Conservation (phyloP, 2,888 invertebrate species). For the Phrixothrix hirtus region DNA sequence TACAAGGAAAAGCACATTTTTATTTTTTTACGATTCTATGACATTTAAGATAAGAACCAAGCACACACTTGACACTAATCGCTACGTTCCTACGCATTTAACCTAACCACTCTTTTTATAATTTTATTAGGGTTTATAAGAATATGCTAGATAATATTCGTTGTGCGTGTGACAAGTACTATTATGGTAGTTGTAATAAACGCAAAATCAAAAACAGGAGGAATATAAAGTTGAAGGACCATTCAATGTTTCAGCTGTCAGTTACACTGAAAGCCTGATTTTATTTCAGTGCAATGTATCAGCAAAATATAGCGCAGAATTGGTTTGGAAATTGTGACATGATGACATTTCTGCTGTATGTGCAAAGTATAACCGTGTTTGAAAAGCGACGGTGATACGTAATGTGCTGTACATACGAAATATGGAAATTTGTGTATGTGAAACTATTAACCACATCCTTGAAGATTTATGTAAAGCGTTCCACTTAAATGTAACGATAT, state of each 20-base stretch:
- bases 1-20: slow-evolving; percentile 4
- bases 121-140: not conserved
- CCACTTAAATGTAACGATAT: not conserved
- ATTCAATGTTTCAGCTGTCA: slow-evolving; percentile 27
- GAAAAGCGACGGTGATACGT: slow-evolving; percentile 32
- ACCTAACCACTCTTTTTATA: too few species aligned
- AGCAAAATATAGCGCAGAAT: slow-evolving; percentile 21
- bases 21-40: not conserved
- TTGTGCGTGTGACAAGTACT: not conserved
- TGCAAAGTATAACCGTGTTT: slow-evolving; percentile 26
- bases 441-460: not conserved
- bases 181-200: slow-evolving; percentile 5
- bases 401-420: slow-evolving; percentile 16
- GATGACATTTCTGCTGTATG: slow-evolving; percentile 29
- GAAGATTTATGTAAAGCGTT: not conserved
- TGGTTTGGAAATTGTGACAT: slow-evolving; percentile 28
- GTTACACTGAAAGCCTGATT: slow-evolving; percentile 25
- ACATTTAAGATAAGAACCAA: too few species aligned
- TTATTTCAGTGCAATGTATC: slow-evolving; percentile 28
- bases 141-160: not conserved
- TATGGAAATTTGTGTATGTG: not conserved
- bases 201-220: slow-evolving; percentile 11
- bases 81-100: too few species aligned
- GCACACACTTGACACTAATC: too few species aligned
- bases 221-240: slow-evolving; percentile 24